Base-by-base conservation (phyloP, 2,888 invertebrate species). In the Galerucella calmariensis region DNA sequence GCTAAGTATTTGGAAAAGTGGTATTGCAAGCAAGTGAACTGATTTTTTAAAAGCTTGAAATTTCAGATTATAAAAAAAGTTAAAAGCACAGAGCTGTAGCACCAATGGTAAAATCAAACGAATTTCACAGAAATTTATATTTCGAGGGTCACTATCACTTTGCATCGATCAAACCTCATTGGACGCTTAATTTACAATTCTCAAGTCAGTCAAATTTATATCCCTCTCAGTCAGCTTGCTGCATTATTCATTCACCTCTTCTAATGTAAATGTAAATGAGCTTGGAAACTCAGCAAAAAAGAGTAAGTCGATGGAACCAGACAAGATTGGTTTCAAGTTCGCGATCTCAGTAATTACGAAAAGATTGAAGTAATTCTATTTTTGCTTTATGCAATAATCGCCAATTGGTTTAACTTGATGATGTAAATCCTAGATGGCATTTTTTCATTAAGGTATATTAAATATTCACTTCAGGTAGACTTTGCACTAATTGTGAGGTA, bases 251-350 rank as follows among this genome's bases (percentile, higher is more conserved):
- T 71, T 71, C 58, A 71, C 65, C 71, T 69, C 24, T 59, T 48
- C 46, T 71, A 62, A 71, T 71, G 56, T 65, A 71, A 71, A 71
- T 71, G 71, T 71, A 71, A 71, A 71, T 71, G 65, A 56, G 65
- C 11, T 71, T 20, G 16, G 46, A 68, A 24, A 35, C 62, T 69
- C 61, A 48, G 48, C 27, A 48, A 61, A 56, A 61, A 69, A 46
- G 59, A 68, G 58, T 68, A n/a, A 46, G 11, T 27, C 48, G 69
- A 48, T 48, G 48, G 48, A 59, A 68, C 20, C 41, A 59, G 59
- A 59, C 48, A 59, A 58, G 61, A 44, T 14, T 59, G 59, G 35
- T 44, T 67, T 27, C 16, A 27, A 20, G 59, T 62, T 62, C 62
- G 62, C 68, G 24, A 20, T 46, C 44, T 24, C 14, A 20, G 20